Base-by-base conservation (phyloP, 2,888 invertebrate genomes). In the Criorhina ranunculi region DNA sequence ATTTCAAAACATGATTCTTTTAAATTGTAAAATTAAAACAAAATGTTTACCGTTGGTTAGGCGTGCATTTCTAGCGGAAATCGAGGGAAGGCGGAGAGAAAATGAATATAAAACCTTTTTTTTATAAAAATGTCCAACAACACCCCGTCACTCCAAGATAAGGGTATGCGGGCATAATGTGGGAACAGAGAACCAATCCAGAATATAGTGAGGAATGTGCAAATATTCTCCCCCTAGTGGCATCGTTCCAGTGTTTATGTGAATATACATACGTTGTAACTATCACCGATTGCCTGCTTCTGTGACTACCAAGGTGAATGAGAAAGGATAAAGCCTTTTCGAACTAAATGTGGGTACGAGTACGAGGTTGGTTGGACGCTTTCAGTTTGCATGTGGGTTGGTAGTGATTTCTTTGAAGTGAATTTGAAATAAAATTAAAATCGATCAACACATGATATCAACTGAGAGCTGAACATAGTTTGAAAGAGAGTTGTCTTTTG, bases 401-500 rank as follows among this genome's bases (percentile, higher is more conserved):
- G 40, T 77, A 77, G 44, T 51, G 76, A 66, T 76, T 77, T 49
- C 66, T 67, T 66, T 66, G 42, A 73, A 78, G 67, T 69, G 73
- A 72, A 83, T 83, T 83, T 60, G 40, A 69, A 78, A 78, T 78
- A 83, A 78, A 83, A 78, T 78, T 78, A 73, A 83, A 83, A 73
- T 83, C 83, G 83, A 83, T 83, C 73, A 73, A 73, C 60, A 62
- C 49, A 73, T 37, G 42, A 78, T 78, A 73, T 64, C 62, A 72
- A 77, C 72, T 53, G 53, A 77, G 53, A 77, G 53, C 59, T 17
- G 70, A 70, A 62, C 51, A 70, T 66, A 49, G 35, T 59, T 77
- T 51, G 77, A 77, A 59, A 77, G 51, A 37, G 49, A 51, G 62
- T 15, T 51, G 15, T 59, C 35, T 9, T 67, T 66, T 73, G 49